phyloP scores from a whole-genome alignment of 2,797 vertebrate species.

The Halcyon chelicuti region DNA sequence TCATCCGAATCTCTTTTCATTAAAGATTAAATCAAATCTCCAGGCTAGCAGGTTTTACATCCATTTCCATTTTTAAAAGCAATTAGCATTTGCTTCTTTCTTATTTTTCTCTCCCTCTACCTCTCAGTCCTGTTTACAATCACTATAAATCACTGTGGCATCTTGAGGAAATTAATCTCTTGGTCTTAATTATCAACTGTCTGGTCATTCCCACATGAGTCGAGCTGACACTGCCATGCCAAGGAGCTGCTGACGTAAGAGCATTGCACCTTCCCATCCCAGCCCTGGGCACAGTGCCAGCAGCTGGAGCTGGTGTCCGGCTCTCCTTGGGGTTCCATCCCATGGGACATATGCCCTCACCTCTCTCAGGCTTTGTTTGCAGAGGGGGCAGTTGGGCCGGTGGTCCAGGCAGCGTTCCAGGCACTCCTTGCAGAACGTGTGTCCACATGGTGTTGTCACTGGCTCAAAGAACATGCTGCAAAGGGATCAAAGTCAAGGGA shows the following conservation, averaged over 20 bases:
- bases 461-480: constrained; percentile 89
- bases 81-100: constrained; percentile 15
- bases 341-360: constrained; percentile 23
- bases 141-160: constrained; percentile 25
- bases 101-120: not conserved
- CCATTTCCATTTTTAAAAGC: constrained; percentile 46
- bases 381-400: constrained; percentile 90
- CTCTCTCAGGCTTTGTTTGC: constrained; percentile 92
- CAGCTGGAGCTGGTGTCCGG: not conserved
- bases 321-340: not conserved
- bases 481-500: not conserved
- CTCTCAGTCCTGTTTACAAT: constrained; percentile 30
- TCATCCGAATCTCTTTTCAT: constrained; percentile 27
- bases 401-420: constrained; percentile 92
- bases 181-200: constrained; percentile 41
- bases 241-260: not conserved
- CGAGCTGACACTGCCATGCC: rapidly evolving
- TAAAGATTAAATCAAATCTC: constrained; percentile 55
- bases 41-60: constrained; percentile 36
- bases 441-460: constrained; percentile 91
- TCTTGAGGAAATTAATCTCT: constrained; percentile 47
- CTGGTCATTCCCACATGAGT: not conserved
- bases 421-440: constrained; percentile 93
- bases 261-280: not conserved
- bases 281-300: not conserved